Conservation (phyloP, 2,113 vertebrate genomes). For the Pterocles gutturalis region DNA sequence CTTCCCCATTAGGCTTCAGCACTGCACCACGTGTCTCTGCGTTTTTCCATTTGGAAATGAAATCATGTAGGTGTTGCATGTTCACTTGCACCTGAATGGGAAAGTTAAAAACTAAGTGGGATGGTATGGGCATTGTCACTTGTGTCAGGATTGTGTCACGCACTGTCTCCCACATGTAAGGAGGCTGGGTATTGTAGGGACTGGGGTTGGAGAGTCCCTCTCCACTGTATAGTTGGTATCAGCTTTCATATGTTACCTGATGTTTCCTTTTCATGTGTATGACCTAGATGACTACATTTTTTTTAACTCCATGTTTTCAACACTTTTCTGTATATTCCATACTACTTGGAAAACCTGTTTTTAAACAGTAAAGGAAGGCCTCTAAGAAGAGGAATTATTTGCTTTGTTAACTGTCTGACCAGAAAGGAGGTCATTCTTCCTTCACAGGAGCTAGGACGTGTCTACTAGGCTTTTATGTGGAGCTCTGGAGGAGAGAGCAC, state of each 20-base stretch:
- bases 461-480: background rate
- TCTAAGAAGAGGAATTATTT: background rate
- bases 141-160: background rate
- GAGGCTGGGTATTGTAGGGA: background rate
- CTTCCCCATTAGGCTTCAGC: background rate
- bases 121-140: accelerated
- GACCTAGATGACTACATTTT: background rate
- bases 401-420: background rate
- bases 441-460: background rate
- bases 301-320: background rate
- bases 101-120: background rate
- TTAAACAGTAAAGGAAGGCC: background rate
- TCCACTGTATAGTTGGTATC: background rate
- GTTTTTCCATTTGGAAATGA: background rate
- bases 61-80: background rate
- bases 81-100: background rate
- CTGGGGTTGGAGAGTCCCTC: background rate
- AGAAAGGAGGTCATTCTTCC: background rate
- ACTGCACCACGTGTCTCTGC: accelerated
- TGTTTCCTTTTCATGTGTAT: background rate
- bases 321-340: accelerated
- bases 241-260: background rate
- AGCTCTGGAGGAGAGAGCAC: background rate
- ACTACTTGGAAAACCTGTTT: background rate
- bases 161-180: background rate